A percentile compares a stretch with the other conserved stretches of the same genome.
Conservation (phyloP, 2,113 vertebrate genomes). For the Barnardius zonarius region DNA sequence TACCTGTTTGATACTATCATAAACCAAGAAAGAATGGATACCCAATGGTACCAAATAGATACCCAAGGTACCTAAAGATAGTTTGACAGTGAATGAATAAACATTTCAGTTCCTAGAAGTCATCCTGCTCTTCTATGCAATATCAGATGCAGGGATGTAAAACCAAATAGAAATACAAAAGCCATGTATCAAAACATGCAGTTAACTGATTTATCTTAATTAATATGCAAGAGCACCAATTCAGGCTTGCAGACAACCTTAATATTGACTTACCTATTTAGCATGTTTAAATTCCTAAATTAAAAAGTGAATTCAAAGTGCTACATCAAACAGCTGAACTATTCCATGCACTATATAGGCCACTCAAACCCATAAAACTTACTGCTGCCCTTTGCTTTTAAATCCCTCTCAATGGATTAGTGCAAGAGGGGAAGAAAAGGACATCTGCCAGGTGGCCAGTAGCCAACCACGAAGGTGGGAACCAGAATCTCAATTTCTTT, state of each 20-base stretch:
- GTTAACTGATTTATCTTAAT: neutral
- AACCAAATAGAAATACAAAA: neutral
- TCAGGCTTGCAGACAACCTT: neutral
- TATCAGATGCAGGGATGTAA: neutral
- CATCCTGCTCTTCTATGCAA: neutral
- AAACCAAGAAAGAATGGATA: neutral
- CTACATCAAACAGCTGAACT: neutral
- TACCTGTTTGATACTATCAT: neutral
- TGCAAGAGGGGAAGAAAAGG: neutral
- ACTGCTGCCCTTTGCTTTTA: neutral
- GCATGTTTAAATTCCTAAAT: neutral
- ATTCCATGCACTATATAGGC: neutral
- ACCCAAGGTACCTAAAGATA: neutral
- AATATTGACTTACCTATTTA: neutral
- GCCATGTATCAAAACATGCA: neutral
- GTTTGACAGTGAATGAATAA: neutral
- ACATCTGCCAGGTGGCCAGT: neutral
- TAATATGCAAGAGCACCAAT: rapidly evolving
- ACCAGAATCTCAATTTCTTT: neutral
- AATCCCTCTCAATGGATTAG: neutral
- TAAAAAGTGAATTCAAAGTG: neutral
- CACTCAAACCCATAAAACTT: neutral
- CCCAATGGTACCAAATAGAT: neutral
- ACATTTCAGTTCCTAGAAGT: neutral
- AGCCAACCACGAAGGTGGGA: neutral